A percentile compares a stretch with the other conserved stretches of the same genome.
These are phyloP conservation scores for Myotis findleyi DNA, from an alignment of 2,797 vertebrate species.

Conservation along the genomic window DNA sequence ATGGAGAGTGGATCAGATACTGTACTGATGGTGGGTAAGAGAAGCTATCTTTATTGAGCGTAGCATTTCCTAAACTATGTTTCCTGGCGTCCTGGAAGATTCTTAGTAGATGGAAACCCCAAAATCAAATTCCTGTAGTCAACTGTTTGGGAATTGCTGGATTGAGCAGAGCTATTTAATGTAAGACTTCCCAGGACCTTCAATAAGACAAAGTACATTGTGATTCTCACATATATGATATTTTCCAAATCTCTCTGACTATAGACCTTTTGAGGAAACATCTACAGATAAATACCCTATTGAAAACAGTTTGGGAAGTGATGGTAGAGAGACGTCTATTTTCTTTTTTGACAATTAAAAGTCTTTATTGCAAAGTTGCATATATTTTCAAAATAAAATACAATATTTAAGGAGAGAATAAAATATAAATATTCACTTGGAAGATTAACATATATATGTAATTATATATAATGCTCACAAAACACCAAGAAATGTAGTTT, in stretches of 20 bases:
- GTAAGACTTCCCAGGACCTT: background rate
- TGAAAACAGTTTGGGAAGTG: background rate
- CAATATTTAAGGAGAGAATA: background rate
- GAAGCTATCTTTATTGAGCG: background rate
- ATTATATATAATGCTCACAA: background rate
- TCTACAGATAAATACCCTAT: background rate
- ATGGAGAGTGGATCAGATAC: background rate
- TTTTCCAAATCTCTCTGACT: constrained; percentile 27
- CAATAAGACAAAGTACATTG: background rate
- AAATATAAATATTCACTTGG: background rate
- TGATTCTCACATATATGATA: background rate
- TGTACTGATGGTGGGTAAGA: background rate
- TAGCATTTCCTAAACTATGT: background rate
- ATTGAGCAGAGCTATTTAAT: constrained; percentile 28
- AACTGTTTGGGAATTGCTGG: background rate
- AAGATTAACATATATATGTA: background rate
- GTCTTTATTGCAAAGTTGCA: background rate
- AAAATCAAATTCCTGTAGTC: background rate
- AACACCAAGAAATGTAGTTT: background rate
- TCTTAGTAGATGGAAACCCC: background rate
- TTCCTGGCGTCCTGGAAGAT: background rate
- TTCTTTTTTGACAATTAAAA: background rate
- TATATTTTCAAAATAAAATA: background rate
- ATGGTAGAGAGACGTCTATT: background rate
- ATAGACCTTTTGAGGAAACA: background rate